A percentile compares a stretch with the other conserved stretches of the same genome.
Conservation (phyloP, 2,888 invertebrate species). For the Chironomus riparius region DNA sequence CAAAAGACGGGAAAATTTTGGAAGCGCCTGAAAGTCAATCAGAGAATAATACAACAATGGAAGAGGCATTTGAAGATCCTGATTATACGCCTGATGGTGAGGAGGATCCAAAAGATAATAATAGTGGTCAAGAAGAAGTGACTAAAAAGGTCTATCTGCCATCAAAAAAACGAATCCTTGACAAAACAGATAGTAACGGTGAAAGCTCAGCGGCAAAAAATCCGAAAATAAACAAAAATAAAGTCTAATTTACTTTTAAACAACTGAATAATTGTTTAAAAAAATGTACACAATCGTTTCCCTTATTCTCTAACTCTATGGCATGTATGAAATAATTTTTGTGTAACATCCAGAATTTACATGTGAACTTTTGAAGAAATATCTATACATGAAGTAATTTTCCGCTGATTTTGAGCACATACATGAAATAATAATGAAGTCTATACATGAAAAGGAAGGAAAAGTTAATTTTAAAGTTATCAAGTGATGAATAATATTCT, state of each 20-base stretch:
- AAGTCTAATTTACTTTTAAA: too few species aligned
- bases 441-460: too few species aligned
- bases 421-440: neutral
- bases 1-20: conserved; percentile 54
- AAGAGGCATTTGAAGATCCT: conserved; percentile 5
- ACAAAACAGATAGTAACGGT: neutral
- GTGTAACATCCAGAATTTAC: neutral
- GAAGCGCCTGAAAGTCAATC: neutral
- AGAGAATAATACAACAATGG: neutral
- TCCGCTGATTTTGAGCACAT: neutral
- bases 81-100: neutral
- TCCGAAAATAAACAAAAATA: too few species aligned
- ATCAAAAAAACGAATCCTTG: neutral
- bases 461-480: too few species aligned
- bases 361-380: neutral
- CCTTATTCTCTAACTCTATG: too few species aligned
- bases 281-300: too few species aligned
- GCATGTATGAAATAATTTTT: neutral
- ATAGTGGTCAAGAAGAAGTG: neutral
- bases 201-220: neutral
- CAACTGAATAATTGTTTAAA: too few species aligned
- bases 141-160: neutral
- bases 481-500: too few species aligned
- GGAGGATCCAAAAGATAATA: neutral
- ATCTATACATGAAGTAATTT: neutral